Evolutionary conservation across 1,140 invertebrate species (phyloP).

Genomic region (Papilio helenus): DNA sequence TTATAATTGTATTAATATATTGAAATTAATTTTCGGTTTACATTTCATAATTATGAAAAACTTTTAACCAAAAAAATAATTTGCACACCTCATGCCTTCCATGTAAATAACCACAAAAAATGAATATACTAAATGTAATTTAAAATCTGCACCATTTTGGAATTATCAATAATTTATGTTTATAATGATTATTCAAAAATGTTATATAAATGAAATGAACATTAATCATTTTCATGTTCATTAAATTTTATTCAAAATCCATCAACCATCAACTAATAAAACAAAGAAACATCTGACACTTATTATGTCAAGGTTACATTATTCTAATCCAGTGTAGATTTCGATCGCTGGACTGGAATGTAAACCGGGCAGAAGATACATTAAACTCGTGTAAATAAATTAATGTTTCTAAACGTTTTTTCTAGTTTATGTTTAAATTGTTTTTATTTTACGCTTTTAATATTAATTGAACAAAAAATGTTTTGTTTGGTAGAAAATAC

Average conservation of each 20-base stretch:
- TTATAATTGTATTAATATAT: not conserved
- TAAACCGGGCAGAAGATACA: not conserved
- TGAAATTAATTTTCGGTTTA: conserved; percentile 10
- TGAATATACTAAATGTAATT: conserved; percentile 16
- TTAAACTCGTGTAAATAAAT: not conserved
- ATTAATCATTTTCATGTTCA: no score
- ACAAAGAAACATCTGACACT: not conserved
- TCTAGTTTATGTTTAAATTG: not conserved
- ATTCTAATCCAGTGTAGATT: no score
- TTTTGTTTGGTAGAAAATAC: not conserved
- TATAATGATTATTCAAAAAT: not conserved
- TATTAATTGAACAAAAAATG: not conserved
- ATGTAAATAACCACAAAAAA: conserved; percentile 61
- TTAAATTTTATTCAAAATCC: not conserved
- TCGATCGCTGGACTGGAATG: no score
- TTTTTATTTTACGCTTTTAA: not conserved
- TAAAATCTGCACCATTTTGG: not conserved
- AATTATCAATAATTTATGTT: not conserved
- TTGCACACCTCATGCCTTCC: conserved; percentile 74
- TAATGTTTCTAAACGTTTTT: not conserved
- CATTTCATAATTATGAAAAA: not conserved
- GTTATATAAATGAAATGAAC: no score
- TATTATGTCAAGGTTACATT: no score
- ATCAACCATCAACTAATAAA: not conserved
- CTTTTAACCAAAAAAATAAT: conserved; percentile 43